Base-by-base conservation (phyloP, 2,113 vertebrate genomes). In the Cryptoleucopteryx plumbea region DNA sequence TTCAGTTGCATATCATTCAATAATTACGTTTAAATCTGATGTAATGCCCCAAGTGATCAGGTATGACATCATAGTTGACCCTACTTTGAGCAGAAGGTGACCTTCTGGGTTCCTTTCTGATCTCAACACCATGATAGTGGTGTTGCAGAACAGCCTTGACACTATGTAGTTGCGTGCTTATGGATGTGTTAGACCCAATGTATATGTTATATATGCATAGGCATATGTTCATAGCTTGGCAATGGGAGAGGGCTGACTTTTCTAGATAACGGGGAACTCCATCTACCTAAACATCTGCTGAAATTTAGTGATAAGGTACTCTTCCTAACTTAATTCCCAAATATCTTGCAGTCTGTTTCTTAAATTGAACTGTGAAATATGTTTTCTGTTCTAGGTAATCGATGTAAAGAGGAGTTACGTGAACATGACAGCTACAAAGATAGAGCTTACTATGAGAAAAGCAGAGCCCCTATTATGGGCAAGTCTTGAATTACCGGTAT, bases 341-440 rank as follows among this genome's bases (percentile, higher is more conserved):
- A 6, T 56, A 10, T 19, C 61, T 63, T 2, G 10, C 26, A 67
- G 32, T 82, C 10, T 34, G 8, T 27, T 47, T 55, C 43, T 78
- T 85, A 40, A 84, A 66, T 0, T n/a, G 31, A 88, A 77, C 11
- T 16, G 7, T 74, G 52, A 81, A 73, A 43, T 48, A 0, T 21
- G 2, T 86, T 72, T 84, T 96, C 17, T 86, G 11, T 94, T 94
- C 8, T 50, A 99, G 99, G 99, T 99, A 66, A 99, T 99, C 1
- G 99, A 99, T 43, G 98, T 99, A 27, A 99, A 98, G 82, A 99
- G 99, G 97, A 99, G 99, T 92, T 95, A 98, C 0, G 98, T 99
- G 67, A 99, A 98, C 96, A 99, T 99, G 99, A 99, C 99, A 3
- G 99, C 99, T 25, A 98, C 99, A 13, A 99, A 99, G 97, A 99